Base-by-base conservation (phyloP, 1,140 invertebrate genomes). In the Lepidurus couesii region DNA sequence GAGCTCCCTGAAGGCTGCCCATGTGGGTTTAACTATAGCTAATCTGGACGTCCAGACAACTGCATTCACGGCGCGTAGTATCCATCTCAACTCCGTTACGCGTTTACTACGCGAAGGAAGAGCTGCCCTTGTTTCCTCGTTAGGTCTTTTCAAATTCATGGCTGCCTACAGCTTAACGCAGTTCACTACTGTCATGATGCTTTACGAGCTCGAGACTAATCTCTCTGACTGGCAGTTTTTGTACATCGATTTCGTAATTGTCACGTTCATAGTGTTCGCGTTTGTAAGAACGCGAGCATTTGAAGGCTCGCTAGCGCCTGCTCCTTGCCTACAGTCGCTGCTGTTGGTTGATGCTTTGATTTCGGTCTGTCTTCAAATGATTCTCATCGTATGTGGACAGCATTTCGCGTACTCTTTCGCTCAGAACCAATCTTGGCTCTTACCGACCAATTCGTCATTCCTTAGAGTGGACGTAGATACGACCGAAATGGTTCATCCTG, bases 161-260 rank as follows among this genome's bases (percentile, higher is more conserved):
- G 88, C 89, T 16, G 84, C 86, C 16, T 89, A 89, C 73, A 77
- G 77, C 44, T 75, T 98, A 5, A 97, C 93, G 45, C 96, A 98
- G 86, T 98, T 98, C 85, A 89, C 94, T 77, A 95, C 95, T 13
- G 93, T 98, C 26, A 91, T 98, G 83, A 91, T 98, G 65, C 88
- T 98, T 0, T 98, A 98, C 84, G 89, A 89, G 73, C 92, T 93
- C 82, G 90, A 87, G 84, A 90, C 90, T 0, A 92, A 92, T 80
- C 85, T 94, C 43, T 91, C 91, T 1, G 92, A 95, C 84, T 87
- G 91, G 78, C 91, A 95, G 85, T 95, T 92, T 85, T 87, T 95
- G 24, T 95, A 92, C 85, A 93, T 94, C 83, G 93, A 95, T 86
- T 86, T 95, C 34, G 90, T 93, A 80, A 88, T 95, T 44, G 94